phyloP scores from a whole-genome alignment of 2,113 vertebrate genomes.

The Oxyura jamaicensis region DNA sequence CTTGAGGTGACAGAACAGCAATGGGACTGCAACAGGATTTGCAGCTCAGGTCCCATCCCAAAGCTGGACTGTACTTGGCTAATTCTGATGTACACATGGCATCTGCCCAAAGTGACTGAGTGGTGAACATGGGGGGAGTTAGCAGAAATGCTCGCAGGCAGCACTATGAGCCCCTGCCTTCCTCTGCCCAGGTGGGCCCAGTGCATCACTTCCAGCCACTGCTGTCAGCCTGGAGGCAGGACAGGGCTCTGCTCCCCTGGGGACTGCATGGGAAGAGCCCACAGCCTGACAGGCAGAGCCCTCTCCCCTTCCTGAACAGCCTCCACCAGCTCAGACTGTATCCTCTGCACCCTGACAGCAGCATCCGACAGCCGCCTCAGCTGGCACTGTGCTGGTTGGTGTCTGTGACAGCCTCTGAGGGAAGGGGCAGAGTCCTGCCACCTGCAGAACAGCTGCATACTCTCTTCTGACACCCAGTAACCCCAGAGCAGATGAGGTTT shows the following conservation, averaged over 20 bases:
- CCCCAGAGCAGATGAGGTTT: neutral
- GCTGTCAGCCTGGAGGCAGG: neutral
- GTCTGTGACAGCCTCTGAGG: neutral
- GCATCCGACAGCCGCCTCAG: neutral
- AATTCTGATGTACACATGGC: fast-evolving
- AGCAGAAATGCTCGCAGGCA: fast-evolving
- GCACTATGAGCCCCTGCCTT: conserved; percentile 2
- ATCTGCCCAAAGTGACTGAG: no score
- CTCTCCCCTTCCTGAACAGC: neutral
- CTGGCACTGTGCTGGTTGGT: neutral
- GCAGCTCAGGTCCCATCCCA: neutral
- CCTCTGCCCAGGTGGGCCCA: neutral
- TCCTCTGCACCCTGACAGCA: neutral
- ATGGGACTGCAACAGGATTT: neutral
- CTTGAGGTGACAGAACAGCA: neutral
- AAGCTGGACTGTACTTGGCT: neutral
- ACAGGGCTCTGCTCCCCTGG: neutral
- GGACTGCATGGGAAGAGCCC: neutral
- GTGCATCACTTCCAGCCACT: neutral
- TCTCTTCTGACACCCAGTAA: neutral
- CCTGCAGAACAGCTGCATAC: neutral
- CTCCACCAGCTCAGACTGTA: neutral
- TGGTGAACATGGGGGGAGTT: fast-evolving
- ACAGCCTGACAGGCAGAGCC: neutral
- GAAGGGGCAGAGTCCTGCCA: neutral